Percentiles rank a stretch among this genome's conserved stretches.
Evolutionary conservation across 92 coral and sea anemone species (phyloP).

Genomic region (Hydrozoanthus gracilis): DNA sequence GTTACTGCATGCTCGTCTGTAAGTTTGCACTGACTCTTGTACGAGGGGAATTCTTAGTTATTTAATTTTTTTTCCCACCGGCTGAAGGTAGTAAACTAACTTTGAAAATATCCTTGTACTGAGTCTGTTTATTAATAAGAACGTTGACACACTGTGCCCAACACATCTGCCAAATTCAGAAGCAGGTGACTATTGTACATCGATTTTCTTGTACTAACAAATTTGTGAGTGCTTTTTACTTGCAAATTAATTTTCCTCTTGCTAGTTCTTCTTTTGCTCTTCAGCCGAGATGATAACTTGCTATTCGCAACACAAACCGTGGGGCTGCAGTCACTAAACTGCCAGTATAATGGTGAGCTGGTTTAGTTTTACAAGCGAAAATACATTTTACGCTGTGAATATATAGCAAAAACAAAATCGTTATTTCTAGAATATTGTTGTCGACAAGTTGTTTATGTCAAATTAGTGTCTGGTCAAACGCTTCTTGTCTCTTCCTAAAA

Average conservation of each 20-base stretch:
- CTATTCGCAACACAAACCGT: not conserved
- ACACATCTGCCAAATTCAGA: not conserved
- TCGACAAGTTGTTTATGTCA: not conserved
- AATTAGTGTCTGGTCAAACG: no score
- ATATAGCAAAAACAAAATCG: not conserved
- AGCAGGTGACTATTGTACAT: not conserved
- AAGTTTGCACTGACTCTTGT: no score
- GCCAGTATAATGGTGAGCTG: not conserved
- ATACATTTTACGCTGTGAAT: not conserved
- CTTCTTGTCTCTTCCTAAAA: no score
- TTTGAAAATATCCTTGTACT: no score
- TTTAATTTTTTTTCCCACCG: no score
- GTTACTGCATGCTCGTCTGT: not conserved
- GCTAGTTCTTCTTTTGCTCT: not conserved
- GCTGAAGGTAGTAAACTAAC: no score
- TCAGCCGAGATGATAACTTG: not conserved
- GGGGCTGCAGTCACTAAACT: not conserved
- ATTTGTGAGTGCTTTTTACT: not conserved
- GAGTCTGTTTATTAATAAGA: not conserved
- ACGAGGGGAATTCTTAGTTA: no score
- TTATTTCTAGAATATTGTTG: not conserved
- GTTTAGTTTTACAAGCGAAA: not conserved
- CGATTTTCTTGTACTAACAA: not conserved
- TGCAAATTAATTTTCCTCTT: not conserved
- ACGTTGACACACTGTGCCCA: not conserved